Percentiles rank a stretch among this genome's conserved stretches.
Evolutionary conservation across 2,888 invertebrate genomes (phyloP).

Genomic region (Apamea crenata): DNA sequence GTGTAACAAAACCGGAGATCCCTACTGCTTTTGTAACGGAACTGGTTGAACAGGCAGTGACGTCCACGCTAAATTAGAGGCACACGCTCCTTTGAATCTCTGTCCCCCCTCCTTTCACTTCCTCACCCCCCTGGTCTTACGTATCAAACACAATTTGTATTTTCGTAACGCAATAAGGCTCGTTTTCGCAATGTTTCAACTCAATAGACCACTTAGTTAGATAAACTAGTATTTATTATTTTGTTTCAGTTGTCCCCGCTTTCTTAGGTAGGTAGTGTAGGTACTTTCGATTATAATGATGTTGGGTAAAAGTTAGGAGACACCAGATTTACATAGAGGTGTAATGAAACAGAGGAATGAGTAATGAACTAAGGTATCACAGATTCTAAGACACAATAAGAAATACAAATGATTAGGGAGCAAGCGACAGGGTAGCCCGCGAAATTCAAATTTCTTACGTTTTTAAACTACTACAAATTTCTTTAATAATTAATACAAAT

Average conservation of each 20-base stretch:
- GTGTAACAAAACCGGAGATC: slow-evolving; percentile 75
- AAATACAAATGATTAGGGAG: background rate
- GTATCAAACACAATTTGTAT: slow-evolving; percentile 83
- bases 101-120: slow-evolving; percentile 72
- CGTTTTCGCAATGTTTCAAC: slow-evolving; percentile 86
- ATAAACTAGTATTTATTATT: slow-evolving; percentile 79
- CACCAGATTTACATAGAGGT: slow-evolving; percentile 11
- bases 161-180: slow-evolving; percentile 83
- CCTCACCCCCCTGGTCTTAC: slow-evolving; percentile 64
- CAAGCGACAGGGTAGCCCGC: background rate
- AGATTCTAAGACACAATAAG: background rate
- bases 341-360: background rate
- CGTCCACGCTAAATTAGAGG: slow-evolving; percentile 76
- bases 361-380: background rate
- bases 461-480: background rate
- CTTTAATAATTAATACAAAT: no score
- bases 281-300: slow-evolving; percentile 67
- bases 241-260: slow-evolving; percentile 72
- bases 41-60: slow-evolving; percentile 80
- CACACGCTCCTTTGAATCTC: slow-evolving; percentile 75
- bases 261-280: slow-evolving; percentile 23
- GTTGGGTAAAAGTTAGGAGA: slow-evolving; percentile 40
- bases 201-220: slow-evolving; percentile 80
- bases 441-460: background rate
- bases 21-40: slow-evolving; percentile 79